These are phyloP conservation scores for Venustoraphidia nigricollis DNA, from an alignment of 2,888 invertebrate species.

Conservation along the genomic window DNA sequence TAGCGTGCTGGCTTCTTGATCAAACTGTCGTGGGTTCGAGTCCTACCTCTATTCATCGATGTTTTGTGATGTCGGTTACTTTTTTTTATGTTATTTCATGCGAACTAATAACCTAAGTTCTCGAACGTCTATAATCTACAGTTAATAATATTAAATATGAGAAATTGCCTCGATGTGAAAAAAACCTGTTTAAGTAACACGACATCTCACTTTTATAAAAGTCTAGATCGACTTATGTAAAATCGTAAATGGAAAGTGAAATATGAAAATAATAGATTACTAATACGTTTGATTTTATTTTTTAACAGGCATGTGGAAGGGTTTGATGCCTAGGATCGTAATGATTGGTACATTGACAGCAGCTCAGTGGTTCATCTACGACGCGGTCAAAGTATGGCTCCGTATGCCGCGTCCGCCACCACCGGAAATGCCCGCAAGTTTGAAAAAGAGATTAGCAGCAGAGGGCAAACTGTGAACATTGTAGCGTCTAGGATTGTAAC, in stretches of 20 bases:
- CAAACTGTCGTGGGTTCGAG: too few relatives aligned
- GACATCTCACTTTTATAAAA: slow-evolving; percentile 18
- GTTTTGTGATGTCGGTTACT: too few relatives aligned
- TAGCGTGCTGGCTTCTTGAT: too few relatives aligned
- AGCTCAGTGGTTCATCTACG: slow-evolving; percentile 94
- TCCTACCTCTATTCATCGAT: too few relatives aligned
- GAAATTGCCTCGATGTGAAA: slow-evolving; percentile 8
- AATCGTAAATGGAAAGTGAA: too few relatives aligned
- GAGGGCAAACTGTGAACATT: slow-evolving; percentile 20
- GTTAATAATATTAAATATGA: neutral
- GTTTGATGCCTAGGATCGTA: slow-evolving; percentile 78
- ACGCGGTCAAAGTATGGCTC: slow-evolving; percentile 77
- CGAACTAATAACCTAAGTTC: too few relatives aligned
- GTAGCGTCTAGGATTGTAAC: neutral
- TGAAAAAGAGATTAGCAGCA: slow-evolving; percentile 53
- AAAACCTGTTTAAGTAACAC: slow-evolving; percentile 27
- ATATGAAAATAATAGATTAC: too few relatives aligned
- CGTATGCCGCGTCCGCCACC: slow-evolving; percentile 91
- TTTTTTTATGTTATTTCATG: too few relatives aligned
- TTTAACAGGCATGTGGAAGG: slow-evolving; percentile 66
- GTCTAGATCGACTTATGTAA: too few relatives aligned
- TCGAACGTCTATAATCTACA: too few relatives aligned
- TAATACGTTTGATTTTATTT: neutral
- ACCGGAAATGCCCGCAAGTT: slow-evolving; percentile 87
- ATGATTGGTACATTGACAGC: slow-evolving; percentile 97